A percentile compares a stretch with the other conserved stretches of the same genome.
Conservation (phyloP, 2,113 vertebrate species). For the Nannobrachium achirus region DNA sequence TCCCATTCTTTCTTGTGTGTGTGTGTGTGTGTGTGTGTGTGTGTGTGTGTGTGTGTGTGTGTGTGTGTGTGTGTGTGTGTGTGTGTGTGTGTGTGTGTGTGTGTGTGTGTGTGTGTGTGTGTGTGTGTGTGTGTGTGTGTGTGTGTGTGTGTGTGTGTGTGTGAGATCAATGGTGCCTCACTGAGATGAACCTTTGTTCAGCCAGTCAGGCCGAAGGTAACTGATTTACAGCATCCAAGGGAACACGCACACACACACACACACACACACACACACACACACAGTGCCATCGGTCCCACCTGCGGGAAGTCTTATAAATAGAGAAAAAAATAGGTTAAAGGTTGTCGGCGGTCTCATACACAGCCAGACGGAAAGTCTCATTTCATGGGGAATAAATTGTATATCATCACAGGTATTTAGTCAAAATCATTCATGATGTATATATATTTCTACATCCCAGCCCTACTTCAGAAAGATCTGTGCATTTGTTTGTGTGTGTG, state of each 20-base stretch:
- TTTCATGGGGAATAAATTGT: no score
- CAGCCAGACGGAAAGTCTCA: not conserved
- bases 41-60: not conserved
- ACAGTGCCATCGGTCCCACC: slow-evolving; percentile 49
- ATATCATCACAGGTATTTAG: slow-evolving; percentile 15
- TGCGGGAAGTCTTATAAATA: slow-evolving; percentile 45
- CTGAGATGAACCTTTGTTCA: slow-evolving; percentile 67
- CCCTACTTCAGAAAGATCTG: no score
- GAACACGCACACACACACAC: slow-evolving; percentile 16
- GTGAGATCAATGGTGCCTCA: not conserved
- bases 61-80: not conserved
- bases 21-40: slow-evolving; percentile 7
- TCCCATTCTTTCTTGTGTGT: not conserved
- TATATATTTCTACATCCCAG: no score
- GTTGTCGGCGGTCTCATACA: slow-evolving; percentile 8
- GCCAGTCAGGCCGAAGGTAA: slow-evolving; percentile 47
- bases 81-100: no score
- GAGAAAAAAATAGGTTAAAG: slow-evolving; percentile 29
- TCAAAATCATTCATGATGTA: no score
- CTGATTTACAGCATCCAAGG: slow-evolving; percentile 65
- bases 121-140: no score
- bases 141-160: not conserved
- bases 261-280: slow-evolving; percentile 7
- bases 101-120: no score
- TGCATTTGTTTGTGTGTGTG: not conserved